Conservation (phyloP, 2,888 invertebrate species). For the Leptodirus hochenwartii region DNA sequence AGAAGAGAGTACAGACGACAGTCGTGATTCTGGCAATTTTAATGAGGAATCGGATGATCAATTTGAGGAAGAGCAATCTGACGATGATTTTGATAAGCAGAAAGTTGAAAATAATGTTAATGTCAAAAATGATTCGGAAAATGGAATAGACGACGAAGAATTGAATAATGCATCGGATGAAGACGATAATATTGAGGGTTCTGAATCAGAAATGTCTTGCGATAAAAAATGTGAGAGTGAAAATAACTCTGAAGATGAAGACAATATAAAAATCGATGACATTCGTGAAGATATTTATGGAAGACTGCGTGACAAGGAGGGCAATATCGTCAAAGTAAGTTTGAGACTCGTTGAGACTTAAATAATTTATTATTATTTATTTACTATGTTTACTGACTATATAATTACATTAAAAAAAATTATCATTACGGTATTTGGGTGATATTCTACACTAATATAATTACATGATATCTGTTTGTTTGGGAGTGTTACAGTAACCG, state of each 20-base stretch:
- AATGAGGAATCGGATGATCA: slow-evolving; percentile 13
- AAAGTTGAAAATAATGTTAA: slow-evolving; percentile 10
- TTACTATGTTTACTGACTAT: slow-evolving; percentile 5
- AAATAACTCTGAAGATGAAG: slow-evolving; percentile 8
- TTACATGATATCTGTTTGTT: too few species aligned
- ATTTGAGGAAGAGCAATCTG: slow-evolving; percentile 14
- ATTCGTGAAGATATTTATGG: slow-evolving; percentile 90
- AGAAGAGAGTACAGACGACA: slow-evolving; percentile 3
- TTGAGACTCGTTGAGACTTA: slow-evolving; percentile 6
- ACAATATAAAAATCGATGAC: slow-evolving; percentile 16
- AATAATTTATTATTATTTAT: slow-evolving; percentile 2
- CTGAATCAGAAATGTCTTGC: too few species aligned
- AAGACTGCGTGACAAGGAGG: slow-evolving; percentile 59
- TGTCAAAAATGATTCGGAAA: slow-evolving; percentile 7
- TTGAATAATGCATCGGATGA: slow-evolving; percentile 11
- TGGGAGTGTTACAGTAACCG: too few species aligned
- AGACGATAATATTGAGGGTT: slow-evolving; percentile 7
- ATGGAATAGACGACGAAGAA: slow-evolving; percentile 8
- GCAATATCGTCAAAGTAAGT: slow-evolving; percentile 50
- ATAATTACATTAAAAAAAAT: slow-evolving; percentile 1
- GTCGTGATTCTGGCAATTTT: slow-evolving; percentile 4
- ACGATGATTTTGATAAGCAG: slow-evolving; percentile 13
- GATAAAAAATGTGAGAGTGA: too few species aligned
- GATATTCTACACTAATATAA: too few species aligned
- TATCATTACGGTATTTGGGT: too few species aligned